Evolutionary conservation across 1,140 invertebrate species (phyloP).

Genomic region (Eurosta solidaginis): DNA sequence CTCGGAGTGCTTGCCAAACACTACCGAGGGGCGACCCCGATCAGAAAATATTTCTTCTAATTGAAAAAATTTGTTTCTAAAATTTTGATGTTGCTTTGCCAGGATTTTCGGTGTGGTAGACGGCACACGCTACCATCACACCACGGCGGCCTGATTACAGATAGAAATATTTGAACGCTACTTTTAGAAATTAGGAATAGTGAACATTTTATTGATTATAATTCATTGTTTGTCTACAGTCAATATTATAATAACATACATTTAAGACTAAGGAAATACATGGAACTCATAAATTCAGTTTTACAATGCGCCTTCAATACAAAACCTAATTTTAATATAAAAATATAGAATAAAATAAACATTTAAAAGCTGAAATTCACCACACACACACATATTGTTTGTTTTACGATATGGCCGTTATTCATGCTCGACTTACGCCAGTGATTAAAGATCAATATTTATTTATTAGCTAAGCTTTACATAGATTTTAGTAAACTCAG

Average conservation of each 20-base stretch:
- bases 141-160: not conserved
- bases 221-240: not conserved
- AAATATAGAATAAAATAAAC: not conserved
- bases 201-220: not conserved
- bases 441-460: not conserved
- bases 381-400: not conserved
- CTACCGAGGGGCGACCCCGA: too few species aligned
- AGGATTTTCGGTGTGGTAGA: too few species aligned
- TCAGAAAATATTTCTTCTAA: too few species aligned
- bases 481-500: too few species aligned
- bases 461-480: too few species aligned
- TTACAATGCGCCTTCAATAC: not conserved
- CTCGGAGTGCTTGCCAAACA: too few species aligned
- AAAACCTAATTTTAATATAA: not conserved
- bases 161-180: not conserved
- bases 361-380: not conserved
- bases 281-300: not conserved
- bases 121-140: not conserved
- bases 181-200: not conserved
- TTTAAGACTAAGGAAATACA: not conserved
- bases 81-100: too few species aligned
- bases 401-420: not conserved
- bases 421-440: too few species aligned
- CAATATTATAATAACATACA: constrained; percentile 8
- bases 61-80: too few species aligned